Percentiles rank a stretch among this genome's conserved stretches.
phyloP scores from a whole-genome alignment of 2,888 invertebrate species.

The Hipparchia semele region DNA sequence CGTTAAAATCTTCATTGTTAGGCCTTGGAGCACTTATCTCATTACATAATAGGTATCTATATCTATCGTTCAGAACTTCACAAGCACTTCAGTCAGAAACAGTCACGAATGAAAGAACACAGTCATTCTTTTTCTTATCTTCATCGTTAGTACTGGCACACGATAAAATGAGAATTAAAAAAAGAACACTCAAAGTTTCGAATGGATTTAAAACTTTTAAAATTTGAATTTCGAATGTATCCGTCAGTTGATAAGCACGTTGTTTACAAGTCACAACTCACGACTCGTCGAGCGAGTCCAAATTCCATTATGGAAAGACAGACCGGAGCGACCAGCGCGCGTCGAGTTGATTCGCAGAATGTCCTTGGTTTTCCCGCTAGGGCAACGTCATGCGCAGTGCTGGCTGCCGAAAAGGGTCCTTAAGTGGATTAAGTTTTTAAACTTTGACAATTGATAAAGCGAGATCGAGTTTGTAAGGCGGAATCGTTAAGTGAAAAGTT shows the following conservation, averaged over 20 bases:
- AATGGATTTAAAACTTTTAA: conserved; percentile 5
- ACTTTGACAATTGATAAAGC: conserved; percentile 81
- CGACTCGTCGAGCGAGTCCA: conserved; percentile 59
- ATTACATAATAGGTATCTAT: conserved; percentile 40
- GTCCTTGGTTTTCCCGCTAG: conserved; percentile 78
- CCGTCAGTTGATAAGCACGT: conserved; percentile 33
- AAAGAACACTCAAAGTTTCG: conserved; percentile 2
- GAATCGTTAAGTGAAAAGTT: conserved; percentile 74
- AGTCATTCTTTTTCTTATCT: conserved; percentile 32
- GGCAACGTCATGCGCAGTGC: conserved; percentile 75
- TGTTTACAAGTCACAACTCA: conserved; percentile 57
- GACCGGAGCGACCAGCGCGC: conserved; percentile 55
- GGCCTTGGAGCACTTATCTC: conserved; percentile 43
- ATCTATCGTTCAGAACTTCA: conserved; percentile 48
- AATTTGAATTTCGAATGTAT: conserved; percentile 30
- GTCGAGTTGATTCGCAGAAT: conserved; percentile 60
- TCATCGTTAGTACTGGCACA: conserved; percentile 33
- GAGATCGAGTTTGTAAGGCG: conserved; percentile 73
- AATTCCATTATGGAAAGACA: conserved; percentile 59
- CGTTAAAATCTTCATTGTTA: conserved; percentile 67
- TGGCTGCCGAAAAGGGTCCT: conserved; percentile 71
- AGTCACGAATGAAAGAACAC: conserved; percentile 35
- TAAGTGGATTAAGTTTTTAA: conserved; percentile 82
- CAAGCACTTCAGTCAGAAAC: conserved; percentile 43
- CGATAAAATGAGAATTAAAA: conserved; percentile 1